Percentiles rank a stretch among this genome's conserved stretches.
Evolutionary conservation across 2,888 invertebrate species (phyloP).

Genomic region (Scaptomyza parva): DNA sequence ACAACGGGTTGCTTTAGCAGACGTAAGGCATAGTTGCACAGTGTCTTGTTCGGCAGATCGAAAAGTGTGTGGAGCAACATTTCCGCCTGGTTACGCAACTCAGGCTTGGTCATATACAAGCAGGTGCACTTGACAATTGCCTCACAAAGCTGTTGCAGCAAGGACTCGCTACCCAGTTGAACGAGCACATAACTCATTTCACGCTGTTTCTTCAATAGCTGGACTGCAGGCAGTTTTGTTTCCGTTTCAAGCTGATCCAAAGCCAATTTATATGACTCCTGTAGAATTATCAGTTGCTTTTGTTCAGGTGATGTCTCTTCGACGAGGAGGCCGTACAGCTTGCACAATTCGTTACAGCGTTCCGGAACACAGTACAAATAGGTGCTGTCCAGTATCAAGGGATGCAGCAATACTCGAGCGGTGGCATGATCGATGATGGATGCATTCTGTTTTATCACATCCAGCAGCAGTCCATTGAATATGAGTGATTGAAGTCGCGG

Average conservation of each 20-base stretch:
- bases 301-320: slow-evolving; percentile 17
- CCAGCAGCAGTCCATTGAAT: slow-evolving; percentile 67
- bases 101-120: slow-evolving; percentile 48
- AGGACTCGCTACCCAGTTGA: slow-evolving; percentile 71
- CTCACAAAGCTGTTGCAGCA: slow-evolving; percentile 69
- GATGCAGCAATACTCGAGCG: slow-evolving; percentile 32
- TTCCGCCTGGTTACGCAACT: slow-evolving; percentile 70
- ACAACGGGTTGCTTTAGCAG: slow-evolving; percentile 68
- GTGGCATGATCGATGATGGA: neutral
- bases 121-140: slow-evolving; percentile 66
- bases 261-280: slow-evolving; percentile 39
- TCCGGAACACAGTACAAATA: slow-evolving; percentile 45
- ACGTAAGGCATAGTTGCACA: slow-evolving; percentile 63
- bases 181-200: slow-evolving; percentile 64
- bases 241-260: slow-evolving; percentile 30
- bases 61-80: slow-evolving; percentile 70
- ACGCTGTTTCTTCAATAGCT: slow-evolving; percentile 38
- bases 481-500: slow-evolving; percentile 74
- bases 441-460: slow-evolving; percentile 39
- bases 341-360: slow-evolving; percentile 29
- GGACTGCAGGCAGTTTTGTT: neutral
- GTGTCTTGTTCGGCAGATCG: slow-evolving; percentile 57
- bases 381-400: slow-evolving; percentile 59
- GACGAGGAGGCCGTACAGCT: neutral
- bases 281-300: slow-evolving; percentile 25